Evolutionary conservation across 2,797 vertebrate genomes (phyloP), one percentile per base, ranked within the genome.

Genomic region (Cuniculus paca): DNA sequence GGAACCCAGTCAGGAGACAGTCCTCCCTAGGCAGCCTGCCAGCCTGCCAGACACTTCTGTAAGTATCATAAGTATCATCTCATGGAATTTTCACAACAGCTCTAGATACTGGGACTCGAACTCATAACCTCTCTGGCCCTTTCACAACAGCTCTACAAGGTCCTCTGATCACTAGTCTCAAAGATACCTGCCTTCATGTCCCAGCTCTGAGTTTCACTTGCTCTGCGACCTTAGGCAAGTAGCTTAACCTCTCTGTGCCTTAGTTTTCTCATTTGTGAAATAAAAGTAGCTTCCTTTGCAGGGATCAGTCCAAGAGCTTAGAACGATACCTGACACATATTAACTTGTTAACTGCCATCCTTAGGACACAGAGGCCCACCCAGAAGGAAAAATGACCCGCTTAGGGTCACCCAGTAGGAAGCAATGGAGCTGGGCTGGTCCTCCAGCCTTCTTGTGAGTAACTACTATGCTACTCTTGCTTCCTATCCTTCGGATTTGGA

Each of bases 181-280:
- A 81, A 87, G 45, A 77, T 42, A 52, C 63, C 20, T 58, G 39
- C 63, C 58, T 92, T 96, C 60, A 81, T 7, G 81, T 87, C 39
- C 61, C 31, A 79, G 39, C 34, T 72, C 81, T 75, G 17, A 72
- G 36, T 92, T 92, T 91, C 28, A 75, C 75, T 80, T 88, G 52
- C 75, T 68, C 54, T 60, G 75, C 88, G 89, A 89, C 63, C 36
- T 95, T 89, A 36, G 5, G 54, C 31, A 58, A 87, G 34, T 74
- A 39, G 20, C 60, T 95, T 90, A 82, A 77, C n/a, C 28, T 74
- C 80, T 90, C 87, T 90, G 42, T 82, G 65, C 88, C 80, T 96
- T 81, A 16, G 24, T 88, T 82, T 95, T 90, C 45, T 96, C 50
- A 60, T 78, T 88, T 88, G 50, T 78, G 75, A 94, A 95, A 88